Evolutionary conservation across 2,888 invertebrate species (phyloP), one percentile per base, ranked within the genome.

Genomic region (Bursaphelenchus okinawaensis): DNA sequence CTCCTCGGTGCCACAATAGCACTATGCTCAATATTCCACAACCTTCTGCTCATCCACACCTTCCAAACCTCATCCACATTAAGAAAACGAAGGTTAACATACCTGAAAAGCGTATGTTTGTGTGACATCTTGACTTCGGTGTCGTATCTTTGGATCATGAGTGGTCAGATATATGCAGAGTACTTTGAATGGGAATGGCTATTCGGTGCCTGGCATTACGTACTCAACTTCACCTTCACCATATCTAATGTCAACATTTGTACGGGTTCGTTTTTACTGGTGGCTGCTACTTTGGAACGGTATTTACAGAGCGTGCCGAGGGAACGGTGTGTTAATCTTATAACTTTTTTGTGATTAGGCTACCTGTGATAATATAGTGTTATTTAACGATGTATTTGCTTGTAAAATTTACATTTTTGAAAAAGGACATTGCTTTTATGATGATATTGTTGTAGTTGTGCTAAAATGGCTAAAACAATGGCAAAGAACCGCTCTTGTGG

Each of bases 271-370:
- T 79, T 77, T 62, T 72, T 79, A 26, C 74, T 79, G 20, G 78
- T 79, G 72, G 75, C 76, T 1, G 79, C 76, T 22, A 77, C 79
- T 4, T 72, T 79, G 23, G 79, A 79, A 55, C 52, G 79, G 66
- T 79, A 79, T 64, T 72, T 79, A 22, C 78, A 79, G 62, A 74
- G 75, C n/a, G 78, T 76, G 7, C 72, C 70, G 16, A 40, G 55
- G 26, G 20, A 29, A 8, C 55, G 31, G 57, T 69, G 19, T n/a
- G n/a, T n/a, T n/a, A n/a, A n/a, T n/a, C n/a, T n/a, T n/a, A n/a
- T n/a, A n/a, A n/a, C n/a, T n/a, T n/a, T n/a, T n/a, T n/a, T n/a
- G n/a, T n/a, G n/a, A n/a, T n/a, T n/a, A n/a, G n/a, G n/a, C n/a
- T n/a, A n/a, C n/a, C n/a, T n/a, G n/a, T n/a, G n/a, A n/a, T n/a